Base-by-base conservation (phyloP, 2,113 vertebrate genomes). In the Ageneiosus marmoratus region DNA sequence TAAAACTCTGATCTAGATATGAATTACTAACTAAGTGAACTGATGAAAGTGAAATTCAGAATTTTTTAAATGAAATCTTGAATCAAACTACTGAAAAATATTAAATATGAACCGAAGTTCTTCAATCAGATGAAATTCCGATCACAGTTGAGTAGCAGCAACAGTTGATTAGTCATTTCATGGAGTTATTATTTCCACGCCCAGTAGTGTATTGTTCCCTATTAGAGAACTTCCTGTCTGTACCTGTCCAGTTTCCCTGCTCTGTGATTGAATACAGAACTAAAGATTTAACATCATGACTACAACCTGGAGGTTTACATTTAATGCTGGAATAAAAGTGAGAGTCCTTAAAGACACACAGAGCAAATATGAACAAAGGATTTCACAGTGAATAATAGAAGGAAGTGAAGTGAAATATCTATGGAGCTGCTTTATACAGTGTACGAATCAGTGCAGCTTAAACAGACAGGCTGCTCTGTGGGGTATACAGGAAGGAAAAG, bases 401-500 rank as follows among this genome's bases (percentile, higher is more conserved):
- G 60, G 62, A 67, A 67, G 48, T 65, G 32, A 24, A 80, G 29
- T 34, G 44, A 67, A 69, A 24, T 16, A 63, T 15, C 4, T 11
- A 16, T 62, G 41, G 29, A 46, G 2, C 53, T 58, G n/a, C 44
- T 80, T 37, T 53, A 56, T 41, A 15, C 37, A 18, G 27, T 75
- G 53, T 78, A 20, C 60, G 65, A 78, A 69, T 78, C n/a, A 70
- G 50, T 78, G 63, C 48, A 34, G 50, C 48, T 67, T 77, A 29
- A 67, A 77, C 60, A 1, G 72, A 15, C 44, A 6, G 32, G 29
- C 11, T 83, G 74, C 46, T 67, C 44, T 55, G 82, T 82, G 83
- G 50, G 73, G 83, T 48, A 80, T 75, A 77, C 80, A 91, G 90
- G 92, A 91, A 92, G 91, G 92, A 92, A 92, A 91, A 80, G 89